These are phyloP conservation scores for Agrenia bidenticulata DNA, from an alignment of 2,888 invertebrate genomes.

Conservation along the genomic window DNA sequence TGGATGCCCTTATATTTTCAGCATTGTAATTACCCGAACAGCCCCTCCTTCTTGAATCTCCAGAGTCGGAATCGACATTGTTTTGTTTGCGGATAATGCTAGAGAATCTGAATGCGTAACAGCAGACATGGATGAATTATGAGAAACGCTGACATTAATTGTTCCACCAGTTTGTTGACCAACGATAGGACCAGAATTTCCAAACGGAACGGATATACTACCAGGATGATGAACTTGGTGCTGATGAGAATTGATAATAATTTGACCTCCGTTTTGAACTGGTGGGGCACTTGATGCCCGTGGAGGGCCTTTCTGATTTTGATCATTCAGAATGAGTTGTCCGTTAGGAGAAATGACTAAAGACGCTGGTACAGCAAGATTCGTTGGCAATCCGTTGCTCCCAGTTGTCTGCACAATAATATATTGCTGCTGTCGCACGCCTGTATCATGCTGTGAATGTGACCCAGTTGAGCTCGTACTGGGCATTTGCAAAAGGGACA, in stretches of 20 bases:
- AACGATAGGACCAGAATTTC: neutral
- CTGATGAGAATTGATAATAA: constrained; percentile 2
- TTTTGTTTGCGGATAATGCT: constrained; percentile 18
- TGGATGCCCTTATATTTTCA: neutral
- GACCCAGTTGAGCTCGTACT: neutral
- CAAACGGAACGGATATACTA: neutral
- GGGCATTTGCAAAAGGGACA: neutral
- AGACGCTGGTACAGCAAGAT: constrained; percentile 51
- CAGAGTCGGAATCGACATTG: constrained; percentile 35
- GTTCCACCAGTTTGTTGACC: neutral
- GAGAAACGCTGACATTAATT: neutral
- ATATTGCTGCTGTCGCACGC: constrained; percentile 50
- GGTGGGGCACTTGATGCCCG: constrained; percentile 84
- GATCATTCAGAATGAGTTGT: constrained; percentile 49
- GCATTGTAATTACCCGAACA: constrained; percentile 37
- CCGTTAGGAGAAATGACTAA: constrained; percentile 49
- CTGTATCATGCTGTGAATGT: constrained; percentile 12
- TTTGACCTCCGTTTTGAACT: constrained; percentile 57
- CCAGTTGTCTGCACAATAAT: constrained; percentile 52
- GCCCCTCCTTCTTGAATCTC: constrained; percentile 48
- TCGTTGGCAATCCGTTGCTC: constrained; percentile 51
- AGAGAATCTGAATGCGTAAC: constrained; percentile 8
- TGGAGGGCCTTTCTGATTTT: constrained; percentile 62
- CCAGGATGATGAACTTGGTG: neutral
- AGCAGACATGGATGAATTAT: constrained; percentile 13